Base-by-base conservation (phyloP, 1,140 invertebrate genomes). In the Conus ventricosus region DNA sequence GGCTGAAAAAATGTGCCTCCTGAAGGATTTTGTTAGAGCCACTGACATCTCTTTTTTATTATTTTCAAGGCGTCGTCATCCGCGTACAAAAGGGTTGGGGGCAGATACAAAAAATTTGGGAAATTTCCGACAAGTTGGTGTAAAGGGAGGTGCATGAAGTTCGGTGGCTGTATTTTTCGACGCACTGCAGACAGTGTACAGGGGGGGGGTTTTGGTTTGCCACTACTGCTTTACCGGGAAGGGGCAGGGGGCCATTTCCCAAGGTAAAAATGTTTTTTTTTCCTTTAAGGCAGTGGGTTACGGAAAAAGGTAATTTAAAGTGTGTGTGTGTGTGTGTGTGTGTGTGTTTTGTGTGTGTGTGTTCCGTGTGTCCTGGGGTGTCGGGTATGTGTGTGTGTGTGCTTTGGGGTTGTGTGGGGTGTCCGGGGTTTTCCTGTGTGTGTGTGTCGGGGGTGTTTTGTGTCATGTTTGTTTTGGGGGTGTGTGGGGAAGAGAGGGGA, bases 131-230 rank as follows among this genome's bases (percentile, higher is more conserved):
- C 55, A 57, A 57, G 55, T 57, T 57, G 55, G 6, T 6, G 88
- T 81, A 57, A 54, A 91, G 89, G 51, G 91, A 91, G 60, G 75
- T 91, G 7, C 91, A 91, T 90, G 88, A 81, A 23, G 86, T 91
- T 20, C 55, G 89, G 51, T 91, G 89, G 89, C 27, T 91, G 3
- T 89, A 20, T 90, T 87, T 71, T 90, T 81, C 82, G 55, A 88
- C 15, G 90, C 90, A 76, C 67, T 91, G 23, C 71, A 78, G 27
- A 76, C 88, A 4, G 87, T 91, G 20, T 88, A 81, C 27, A 55
- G 88, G 39, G 87, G 55, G n/a, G n/a, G n/a, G n/a, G n/a, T n/a
- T 27, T 51, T 89, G 63, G 88, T n/a, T n/a, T 89, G 51, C n/a
- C 75, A 55, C 76, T 91, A 55, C 15, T 88, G 20, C 76, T 85